Conservation (phyloP, 2,797 vertebrate species). For the Spinus pinus region DNA sequence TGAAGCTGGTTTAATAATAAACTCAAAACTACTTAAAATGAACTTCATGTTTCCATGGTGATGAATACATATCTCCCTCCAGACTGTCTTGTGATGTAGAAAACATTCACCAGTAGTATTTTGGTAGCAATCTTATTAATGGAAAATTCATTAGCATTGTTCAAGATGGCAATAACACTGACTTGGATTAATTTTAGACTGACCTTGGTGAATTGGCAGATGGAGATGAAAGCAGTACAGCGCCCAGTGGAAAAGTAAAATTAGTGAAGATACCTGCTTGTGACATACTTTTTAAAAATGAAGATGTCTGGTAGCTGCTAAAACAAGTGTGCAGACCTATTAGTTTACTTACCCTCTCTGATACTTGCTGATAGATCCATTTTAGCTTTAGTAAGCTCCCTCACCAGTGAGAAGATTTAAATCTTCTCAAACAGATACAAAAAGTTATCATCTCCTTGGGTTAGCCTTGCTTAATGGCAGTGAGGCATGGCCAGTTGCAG, state of each 20-base stretch:
- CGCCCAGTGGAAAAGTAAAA: neutral
- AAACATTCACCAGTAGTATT: conserved; percentile 11
- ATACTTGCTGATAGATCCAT: neutral
- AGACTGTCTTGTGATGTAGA: neutral
- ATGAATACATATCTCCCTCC: conserved; percentile 26
- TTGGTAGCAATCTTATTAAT: conserved; percentile 1
- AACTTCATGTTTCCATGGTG: conserved; percentile 40
- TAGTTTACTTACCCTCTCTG: neutral
- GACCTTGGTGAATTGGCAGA: neutral
- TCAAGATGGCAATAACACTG: neutral
- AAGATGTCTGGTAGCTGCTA: fast-evolving
- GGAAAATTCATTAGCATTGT: conserved; percentile 27
- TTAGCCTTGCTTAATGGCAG: neutral
- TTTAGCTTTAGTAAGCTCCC: neutral
- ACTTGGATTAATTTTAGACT: neutral
- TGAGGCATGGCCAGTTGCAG: neutral
- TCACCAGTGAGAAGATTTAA: neutral
- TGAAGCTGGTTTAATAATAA: conserved; percentile 39
- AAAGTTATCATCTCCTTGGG: neutral
- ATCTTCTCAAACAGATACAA: neutral
- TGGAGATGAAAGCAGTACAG: neutral
- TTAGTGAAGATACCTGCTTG: neutral
- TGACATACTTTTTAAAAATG: neutral
- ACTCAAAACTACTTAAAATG: conserved; percentile 52
- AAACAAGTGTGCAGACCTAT: neutral